Percentiles rank a stretch among this genome's conserved stretches.
Evolutionary conservation across 1,140 invertebrate genomes (phyloP).

Genomic region (Macrobrachium nipponense): DNA sequence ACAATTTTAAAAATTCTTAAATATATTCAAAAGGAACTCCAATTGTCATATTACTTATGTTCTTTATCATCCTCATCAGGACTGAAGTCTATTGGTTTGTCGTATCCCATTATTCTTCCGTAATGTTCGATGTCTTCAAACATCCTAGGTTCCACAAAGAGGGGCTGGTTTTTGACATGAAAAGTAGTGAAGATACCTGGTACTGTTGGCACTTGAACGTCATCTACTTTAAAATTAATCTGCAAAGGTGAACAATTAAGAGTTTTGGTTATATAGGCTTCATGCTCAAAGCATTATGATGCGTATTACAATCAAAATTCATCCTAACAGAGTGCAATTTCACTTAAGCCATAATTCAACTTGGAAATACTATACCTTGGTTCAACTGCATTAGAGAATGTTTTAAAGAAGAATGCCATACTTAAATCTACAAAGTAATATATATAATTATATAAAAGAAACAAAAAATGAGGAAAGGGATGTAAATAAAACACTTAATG

Average conservation of each 20-base stretch:
- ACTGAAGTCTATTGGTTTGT: constrained; percentile 86
- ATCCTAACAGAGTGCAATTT: too few relatives aligned
- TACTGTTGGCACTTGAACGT: constrained; percentile 82
- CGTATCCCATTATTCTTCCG: constrained; percentile 87
- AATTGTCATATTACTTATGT: background rate
- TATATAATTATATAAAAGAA: too few relatives aligned
- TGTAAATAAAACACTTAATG: too few relatives aligned
- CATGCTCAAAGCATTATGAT: background rate
- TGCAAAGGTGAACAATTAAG: constrained; percentile 70
- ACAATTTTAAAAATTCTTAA: too few relatives aligned
- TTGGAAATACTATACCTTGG: too few relatives aligned
- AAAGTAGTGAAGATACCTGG: constrained; percentile 87
- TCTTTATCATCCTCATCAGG: constrained; percentile 38
- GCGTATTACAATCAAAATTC: background rate
- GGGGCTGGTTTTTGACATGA: constrained; percentile 74
- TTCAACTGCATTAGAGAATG: too few relatives aligned
- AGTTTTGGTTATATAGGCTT: too few relatives aligned
- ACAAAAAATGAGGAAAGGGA: too few relatives aligned
- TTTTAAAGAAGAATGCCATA: too few relatives aligned
- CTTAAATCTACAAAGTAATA: too few relatives aligned
- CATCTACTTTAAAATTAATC: constrained; percentile 79
- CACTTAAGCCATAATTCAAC: too few relatives aligned
- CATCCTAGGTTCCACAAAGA: constrained; percentile 80
- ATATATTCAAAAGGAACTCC: too few relatives aligned
- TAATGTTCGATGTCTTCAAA: constrained; percentile 82